These are phyloP conservation scores for Odontesthes bonariensis DNA, from an alignment of 2,113 vertebrate genomes.

Conservation along the genomic window DNA sequence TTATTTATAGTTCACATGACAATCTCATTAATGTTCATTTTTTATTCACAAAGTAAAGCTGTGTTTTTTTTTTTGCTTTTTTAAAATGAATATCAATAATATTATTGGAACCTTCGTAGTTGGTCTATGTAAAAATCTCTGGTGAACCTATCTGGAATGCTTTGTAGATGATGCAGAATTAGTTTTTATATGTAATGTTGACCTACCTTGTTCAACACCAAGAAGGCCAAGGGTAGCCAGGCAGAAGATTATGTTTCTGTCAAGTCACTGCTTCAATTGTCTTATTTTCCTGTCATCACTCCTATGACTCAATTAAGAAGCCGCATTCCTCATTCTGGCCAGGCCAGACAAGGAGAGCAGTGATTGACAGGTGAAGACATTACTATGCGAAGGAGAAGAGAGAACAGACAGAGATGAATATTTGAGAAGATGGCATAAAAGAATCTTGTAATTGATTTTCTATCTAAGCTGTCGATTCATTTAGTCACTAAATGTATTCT, in stretches of 20 bases:
- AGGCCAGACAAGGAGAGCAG: slow-evolving; percentile 68
- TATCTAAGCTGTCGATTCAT: slow-evolving; percentile 82
- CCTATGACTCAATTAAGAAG: slow-evolving; percentile 80
- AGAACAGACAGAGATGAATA: slow-evolving; percentile 83
- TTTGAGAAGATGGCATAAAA: slow-evolving; percentile 84
- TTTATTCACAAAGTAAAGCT: background rate
- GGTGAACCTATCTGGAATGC: slow-evolving; percentile 5
- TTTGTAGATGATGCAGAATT: slow-evolving; percentile 7
- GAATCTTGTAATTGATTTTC: slow-evolving; percentile 88
- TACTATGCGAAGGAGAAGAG: slow-evolving; percentile 82
- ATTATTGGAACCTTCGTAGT: background rate
- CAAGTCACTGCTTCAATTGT: slow-evolving; percentile 63
- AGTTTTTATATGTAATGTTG: slow-evolving; percentile 48
- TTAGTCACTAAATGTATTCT: slow-evolving; percentile 80
- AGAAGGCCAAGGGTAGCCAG: slow-evolving; percentile 55
- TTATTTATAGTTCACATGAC: background rate
- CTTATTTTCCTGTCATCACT: slow-evolving; percentile 77
- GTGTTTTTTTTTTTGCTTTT: background rate
- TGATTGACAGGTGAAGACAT: slow-evolving; percentile 85
- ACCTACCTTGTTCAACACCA: slow-evolving; percentile 39
- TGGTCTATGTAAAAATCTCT: background rate
- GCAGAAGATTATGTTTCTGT: slow-evolving; percentile 71
- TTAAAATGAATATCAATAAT: background rate
- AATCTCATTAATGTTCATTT: background rate
- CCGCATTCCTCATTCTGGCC: slow-evolving; percentile 74